phyloP scores from a whole-genome alignment of 2,797 vertebrate species.

The Sebastes minor region DNA sequence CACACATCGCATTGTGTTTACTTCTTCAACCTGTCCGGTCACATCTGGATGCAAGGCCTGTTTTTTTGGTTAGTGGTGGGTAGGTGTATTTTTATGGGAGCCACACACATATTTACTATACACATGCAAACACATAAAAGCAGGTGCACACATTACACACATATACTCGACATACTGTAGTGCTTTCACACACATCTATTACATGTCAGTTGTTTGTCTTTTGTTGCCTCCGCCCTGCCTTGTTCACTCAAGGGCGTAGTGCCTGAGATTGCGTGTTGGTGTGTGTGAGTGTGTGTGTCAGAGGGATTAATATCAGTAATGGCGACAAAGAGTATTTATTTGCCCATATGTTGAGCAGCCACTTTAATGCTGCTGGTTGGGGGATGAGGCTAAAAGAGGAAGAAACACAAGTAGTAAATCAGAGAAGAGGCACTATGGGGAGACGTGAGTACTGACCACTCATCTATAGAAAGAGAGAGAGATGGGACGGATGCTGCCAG shows the following conservation, averaged over 20 bases:
- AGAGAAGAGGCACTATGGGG: constrained; percentile 1
- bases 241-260: constrained; percentile 25
- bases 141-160: neutral
- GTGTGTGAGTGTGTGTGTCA: neutral
- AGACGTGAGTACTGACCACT: constrained; percentile 34
- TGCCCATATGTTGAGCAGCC: constrained; percentile 14
- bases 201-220: constrained; percentile 39
- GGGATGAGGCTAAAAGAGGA: neutral
- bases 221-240: constrained; percentile 9
- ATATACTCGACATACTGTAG: too few species aligned
- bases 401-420: constrained; percentile 12
- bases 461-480: neutral
- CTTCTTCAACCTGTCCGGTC: neutral
- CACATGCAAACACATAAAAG: neutral
- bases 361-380: constrained; percentile 4
- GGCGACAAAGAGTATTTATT: constrained; percentile 19
- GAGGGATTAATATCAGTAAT: constrained; percentile 29
- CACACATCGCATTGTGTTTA: neutral
- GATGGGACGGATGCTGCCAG: constrained; percentile 9
- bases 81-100: neutral
- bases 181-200: constrained; percentile 33
- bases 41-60: neutral
- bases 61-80: neutral
- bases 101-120: neutral
- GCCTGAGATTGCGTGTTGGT: neutral